These are phyloP conservation scores for Anadara kagoshimensis DNA, from an alignment of 1,140 invertebrate species.

Conservation along the genomic window DNA sequence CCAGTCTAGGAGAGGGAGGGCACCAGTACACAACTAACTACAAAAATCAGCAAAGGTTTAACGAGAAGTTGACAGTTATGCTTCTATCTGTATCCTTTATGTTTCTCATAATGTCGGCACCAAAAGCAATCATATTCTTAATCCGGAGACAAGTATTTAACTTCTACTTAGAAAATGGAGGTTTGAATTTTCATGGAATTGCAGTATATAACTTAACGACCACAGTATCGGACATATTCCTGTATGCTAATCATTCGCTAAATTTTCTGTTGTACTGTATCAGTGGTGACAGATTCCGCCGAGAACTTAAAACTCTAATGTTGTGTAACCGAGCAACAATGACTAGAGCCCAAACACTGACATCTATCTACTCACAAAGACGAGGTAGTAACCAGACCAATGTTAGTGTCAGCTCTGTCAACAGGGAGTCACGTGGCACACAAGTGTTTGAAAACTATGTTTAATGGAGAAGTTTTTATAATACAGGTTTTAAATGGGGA, in stretches of 20 bases:
- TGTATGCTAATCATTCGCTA: slow-evolving; percentile 63
- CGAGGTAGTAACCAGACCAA: too few species aligned
- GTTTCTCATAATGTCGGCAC: slow-evolving; percentile 56
- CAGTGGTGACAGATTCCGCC: slow-evolving; percentile 58
- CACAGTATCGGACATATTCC: slow-evolving; percentile 47
- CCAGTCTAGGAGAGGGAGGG: slow-evolving; percentile 24
- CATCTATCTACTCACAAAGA: too few species aligned
- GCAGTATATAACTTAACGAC: slow-evolving; percentile 47
- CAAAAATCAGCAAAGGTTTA: slow-evolving; percentile 12
- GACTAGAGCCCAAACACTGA: too few species aligned
- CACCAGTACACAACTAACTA: slow-evolving; percentile 1
- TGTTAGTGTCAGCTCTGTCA: background rate
- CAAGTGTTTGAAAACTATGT: too few species aligned
- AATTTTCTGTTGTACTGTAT: slow-evolving; percentile 68
- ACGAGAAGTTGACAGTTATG: slow-evolving; percentile 53
- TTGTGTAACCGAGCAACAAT: too few species aligned
- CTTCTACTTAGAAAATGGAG: slow-evolving; percentile 28
- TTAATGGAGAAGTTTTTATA: too few species aligned
- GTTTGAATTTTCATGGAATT: slow-evolving; percentile 38
- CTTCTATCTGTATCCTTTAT: slow-evolving; percentile 54
- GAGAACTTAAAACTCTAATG: slow-evolving; percentile 36
- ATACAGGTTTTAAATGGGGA: too few species aligned
- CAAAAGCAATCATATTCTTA: slow-evolving; percentile 51
- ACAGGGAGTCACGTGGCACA: background rate
- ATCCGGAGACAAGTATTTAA: slow-evolving; percentile 46